Evolutionary conservation across 1,140 invertebrate genomes (phyloP), one percentile per base, ranked within the genome.

Genomic region (Pristionchus pacificus): DNA sequence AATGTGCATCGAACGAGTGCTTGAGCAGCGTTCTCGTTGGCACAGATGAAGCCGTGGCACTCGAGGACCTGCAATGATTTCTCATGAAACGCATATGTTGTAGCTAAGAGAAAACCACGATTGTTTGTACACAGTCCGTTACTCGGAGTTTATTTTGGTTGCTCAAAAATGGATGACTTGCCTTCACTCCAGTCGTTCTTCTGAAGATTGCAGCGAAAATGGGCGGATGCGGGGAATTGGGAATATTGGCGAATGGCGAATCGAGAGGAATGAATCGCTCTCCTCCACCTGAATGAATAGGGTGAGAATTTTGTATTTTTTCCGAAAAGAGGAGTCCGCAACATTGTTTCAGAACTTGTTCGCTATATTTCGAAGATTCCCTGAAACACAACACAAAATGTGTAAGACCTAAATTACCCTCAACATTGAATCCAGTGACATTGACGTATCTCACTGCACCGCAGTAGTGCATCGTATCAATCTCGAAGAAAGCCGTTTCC

Each of bases 21-120:
- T 64, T 83, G 84, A 15, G 81, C 82, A 14, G 80, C 78, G 71
- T 78, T 80, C 60, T 80, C 82, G 70, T 83, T 83, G 14, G 81
- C 95, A 85, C 95, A 97, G 78, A 99, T 93, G 85, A 98, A 99
- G 30, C 93, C 93, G 86, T 98, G 95, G 87, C 96, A 99, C 86
- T 99, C 96, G 14, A 98, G 88, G 19, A 98, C 85, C 74, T 80
- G 27, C 38, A 77, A 61, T 61, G 13, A 10, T 19, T 49, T 49
- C 38, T 49, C 38, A 10, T 49, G 6, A n/a, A n/a, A n/a, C n/a
- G n/a, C n/a, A n/a, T n/a, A n/a, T n/a, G n/a, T n/a, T n/a, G n/a
- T n/a, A n/a, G n/a, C n/a, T n/a, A n/a, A n/a, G n/a, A n/a, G n/a
- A n/a, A n/a, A n/a, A n/a, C n/a, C n/a, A n/a, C n/a, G n/a, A n/a